These are phyloP conservation scores for Odontamblyopus lacepedii DNA, from an alignment of 2,797 vertebrate species.

Conservation along the genomic window DNA sequence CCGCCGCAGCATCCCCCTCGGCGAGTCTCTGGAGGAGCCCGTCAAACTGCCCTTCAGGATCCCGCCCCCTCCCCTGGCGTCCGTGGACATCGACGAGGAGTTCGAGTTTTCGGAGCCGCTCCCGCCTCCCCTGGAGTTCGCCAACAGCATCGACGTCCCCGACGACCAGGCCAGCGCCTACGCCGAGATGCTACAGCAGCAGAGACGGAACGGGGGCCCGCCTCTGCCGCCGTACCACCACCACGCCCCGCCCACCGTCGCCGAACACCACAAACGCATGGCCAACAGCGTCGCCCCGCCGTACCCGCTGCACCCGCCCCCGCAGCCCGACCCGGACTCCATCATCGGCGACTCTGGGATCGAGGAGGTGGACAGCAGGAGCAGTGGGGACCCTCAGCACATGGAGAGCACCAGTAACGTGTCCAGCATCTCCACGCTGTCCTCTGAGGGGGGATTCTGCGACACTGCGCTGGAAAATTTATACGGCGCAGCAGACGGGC, in stretches of 20 bases:
- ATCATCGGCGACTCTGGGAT: constrained; percentile 90
- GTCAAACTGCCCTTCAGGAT: constrained; percentile 91
- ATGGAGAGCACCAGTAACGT: constrained; percentile 97
- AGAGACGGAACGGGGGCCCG: constrained; percentile 75
- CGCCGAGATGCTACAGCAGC: constrained; percentile 83
- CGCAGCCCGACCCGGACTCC: constrained; percentile 83
- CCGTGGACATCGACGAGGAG: constrained; percentile 95
- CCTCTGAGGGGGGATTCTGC: constrained; percentile 88
- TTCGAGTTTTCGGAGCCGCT: constrained; percentile 94
- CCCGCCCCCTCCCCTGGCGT: constrained; percentile 90
- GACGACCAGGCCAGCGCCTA: constrained; percentile 85
- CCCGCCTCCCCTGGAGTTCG: constrained; percentile 95
- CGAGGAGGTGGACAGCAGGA: constrained; percentile 92
- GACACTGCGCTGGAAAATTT: constrained; percentile 86
- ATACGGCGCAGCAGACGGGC: constrained; percentile 90
- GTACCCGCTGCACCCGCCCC: constrained; percentile 82
- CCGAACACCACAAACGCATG: constrained; percentile 69
- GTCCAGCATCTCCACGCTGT: constrained; percentile 96
- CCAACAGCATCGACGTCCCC: constrained; percentile 95
- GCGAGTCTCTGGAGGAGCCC: constrained; percentile 88
- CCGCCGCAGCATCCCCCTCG: constrained; percentile 83
- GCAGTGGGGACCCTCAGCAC: constrained; percentile 89
- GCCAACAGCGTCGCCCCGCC: constrained; percentile 86
- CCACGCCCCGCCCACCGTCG: constrained; percentile 64
- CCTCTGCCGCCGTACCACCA: constrained; percentile 74